phyloP scores from a whole-genome alignment of 2,888 invertebrate genomes.

The Xylota sylvarum region DNA sequence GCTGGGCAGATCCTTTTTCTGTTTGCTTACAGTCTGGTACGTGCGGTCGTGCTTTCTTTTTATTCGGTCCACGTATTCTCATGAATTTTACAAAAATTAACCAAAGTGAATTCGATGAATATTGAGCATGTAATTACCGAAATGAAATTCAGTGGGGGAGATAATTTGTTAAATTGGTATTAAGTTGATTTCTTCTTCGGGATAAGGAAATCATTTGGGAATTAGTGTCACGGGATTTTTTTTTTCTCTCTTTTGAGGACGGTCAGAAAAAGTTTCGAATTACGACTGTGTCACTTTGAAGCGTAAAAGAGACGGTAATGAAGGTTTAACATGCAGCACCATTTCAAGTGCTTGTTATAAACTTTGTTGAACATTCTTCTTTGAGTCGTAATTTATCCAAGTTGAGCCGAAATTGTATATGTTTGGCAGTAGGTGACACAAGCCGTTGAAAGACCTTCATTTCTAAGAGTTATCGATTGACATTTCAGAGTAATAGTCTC shows the following conservation, averaged over 20 bases:
- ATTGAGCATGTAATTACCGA: constrained; percentile 37
- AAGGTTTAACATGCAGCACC: too few species aligned
- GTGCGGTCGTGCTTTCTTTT: constrained; percentile 11
- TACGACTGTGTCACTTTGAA: background rate
- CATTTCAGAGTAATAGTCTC: too few species aligned
- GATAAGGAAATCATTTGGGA: constrained; percentile 10
- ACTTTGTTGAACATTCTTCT: too few species aligned
- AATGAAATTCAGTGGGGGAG: constrained; percentile 33
- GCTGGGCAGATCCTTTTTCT: constrained; percentile 6
- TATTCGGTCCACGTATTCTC: constrained; percentile 37
- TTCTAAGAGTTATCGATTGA: too few species aligned
- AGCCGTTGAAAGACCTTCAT: too few species aligned
- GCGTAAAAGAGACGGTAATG: background rate
- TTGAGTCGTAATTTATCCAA: too few species aligned
- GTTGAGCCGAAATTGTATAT: too few species aligned
- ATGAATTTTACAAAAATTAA: constrained; percentile 41
- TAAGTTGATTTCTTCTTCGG: constrained; percentile 8
- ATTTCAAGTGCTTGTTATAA: too few species aligned
- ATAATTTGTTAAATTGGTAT: constrained; percentile 41
- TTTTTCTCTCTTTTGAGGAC: background rate
- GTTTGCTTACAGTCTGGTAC: constrained; percentile 18
- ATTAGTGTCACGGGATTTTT: background rate
- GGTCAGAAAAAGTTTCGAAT: background rate
- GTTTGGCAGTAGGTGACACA: too few species aligned
- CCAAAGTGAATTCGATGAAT: constrained; percentile 39